Evolutionary conservation across 2,888 invertebrate species (phyloP).

Genomic region (Agrilus biguttatus): DNA sequence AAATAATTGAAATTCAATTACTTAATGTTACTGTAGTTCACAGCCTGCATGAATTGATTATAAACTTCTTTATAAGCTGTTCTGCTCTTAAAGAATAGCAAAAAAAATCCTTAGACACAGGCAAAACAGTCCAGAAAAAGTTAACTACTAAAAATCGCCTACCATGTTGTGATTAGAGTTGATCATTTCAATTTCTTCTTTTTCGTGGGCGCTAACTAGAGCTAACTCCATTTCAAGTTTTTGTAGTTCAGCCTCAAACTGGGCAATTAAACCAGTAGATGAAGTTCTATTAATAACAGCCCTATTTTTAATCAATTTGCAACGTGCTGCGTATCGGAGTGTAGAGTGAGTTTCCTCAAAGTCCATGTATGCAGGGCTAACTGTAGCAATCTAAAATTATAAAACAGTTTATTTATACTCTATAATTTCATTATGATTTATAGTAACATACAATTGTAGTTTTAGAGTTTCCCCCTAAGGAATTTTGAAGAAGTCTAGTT

Average conservation of each 20-base stretch:
- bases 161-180: no score
- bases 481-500: constrained; percentile 88
- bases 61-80: no score
- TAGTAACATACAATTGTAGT: constrained; percentile 64
- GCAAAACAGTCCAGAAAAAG: no score
- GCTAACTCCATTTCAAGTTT: constrained; percentile 33
- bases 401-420: neutral
- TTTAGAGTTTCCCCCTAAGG: constrained; percentile 91
- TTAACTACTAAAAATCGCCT: no score
- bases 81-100: no score
- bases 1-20: no score
- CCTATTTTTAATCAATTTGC: constrained; percentile 93
- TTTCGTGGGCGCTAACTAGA: constrained; percentile 23
- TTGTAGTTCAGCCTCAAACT: constrained; percentile 87
- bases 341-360: constrained; percentile 97
- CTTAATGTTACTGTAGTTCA: no score
- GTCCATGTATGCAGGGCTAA: constrained; percentile 93
- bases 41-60: no score
- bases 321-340: constrained; percentile 89
- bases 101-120: no score
- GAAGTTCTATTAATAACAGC: constrained; percentile 96
- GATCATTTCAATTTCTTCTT: constrained; percentile 16
- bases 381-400: constrained; percentile 68
- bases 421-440: neutral
- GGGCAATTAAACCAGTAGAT: constrained; percentile 86